These are phyloP conservation scores for Microcebus jonahi DNA, from an alignment of 2,113 vertebrate species.

Conservation along the genomic window DNA sequence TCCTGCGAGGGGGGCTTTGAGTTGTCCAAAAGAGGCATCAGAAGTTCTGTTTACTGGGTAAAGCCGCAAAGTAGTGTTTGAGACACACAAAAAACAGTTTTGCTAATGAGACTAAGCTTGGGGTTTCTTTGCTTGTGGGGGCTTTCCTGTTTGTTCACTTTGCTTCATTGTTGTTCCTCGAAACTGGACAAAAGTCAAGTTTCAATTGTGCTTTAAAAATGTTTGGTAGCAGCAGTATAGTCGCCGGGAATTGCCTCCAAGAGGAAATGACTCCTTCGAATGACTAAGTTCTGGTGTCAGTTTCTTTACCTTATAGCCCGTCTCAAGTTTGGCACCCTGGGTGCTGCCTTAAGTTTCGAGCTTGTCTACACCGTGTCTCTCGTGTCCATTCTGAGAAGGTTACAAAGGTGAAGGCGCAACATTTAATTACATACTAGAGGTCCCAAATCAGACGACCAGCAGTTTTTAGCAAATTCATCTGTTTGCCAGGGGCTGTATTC, in stretches of 20 bases:
- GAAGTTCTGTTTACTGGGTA: not conserved
- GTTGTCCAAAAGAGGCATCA: not conserved
- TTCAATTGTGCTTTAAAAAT: not conserved
- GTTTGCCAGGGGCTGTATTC: not conserved
- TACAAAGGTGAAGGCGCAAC: not conserved
- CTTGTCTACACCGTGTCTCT: not conserved
- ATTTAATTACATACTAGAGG: not conserved
- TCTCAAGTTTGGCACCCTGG: not conserved
- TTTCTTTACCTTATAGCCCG: not conserved
- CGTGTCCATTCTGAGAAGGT: not conserved
- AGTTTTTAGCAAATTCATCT: not conserved
- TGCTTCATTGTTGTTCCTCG: not conserved
- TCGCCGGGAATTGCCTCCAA: not conserved
- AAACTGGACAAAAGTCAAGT: not conserved
- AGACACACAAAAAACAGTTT: not conserved
- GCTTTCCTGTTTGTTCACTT: not conserved
- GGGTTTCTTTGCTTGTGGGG: not conserved
- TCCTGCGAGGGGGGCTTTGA: not conserved
- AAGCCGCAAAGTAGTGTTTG: not conserved
- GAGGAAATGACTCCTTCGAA: not conserved
- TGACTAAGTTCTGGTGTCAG: not conserved
- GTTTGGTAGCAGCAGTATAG: not conserved
- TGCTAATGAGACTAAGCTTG: not conserved
- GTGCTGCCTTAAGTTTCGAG: not conserved
- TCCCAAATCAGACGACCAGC: not conserved